Percentiles rank a stretch among this genome's conserved stretches.
Conservation (phyloP, 2,888 invertebrate genomes). For the Apamea crenata region DNA sequence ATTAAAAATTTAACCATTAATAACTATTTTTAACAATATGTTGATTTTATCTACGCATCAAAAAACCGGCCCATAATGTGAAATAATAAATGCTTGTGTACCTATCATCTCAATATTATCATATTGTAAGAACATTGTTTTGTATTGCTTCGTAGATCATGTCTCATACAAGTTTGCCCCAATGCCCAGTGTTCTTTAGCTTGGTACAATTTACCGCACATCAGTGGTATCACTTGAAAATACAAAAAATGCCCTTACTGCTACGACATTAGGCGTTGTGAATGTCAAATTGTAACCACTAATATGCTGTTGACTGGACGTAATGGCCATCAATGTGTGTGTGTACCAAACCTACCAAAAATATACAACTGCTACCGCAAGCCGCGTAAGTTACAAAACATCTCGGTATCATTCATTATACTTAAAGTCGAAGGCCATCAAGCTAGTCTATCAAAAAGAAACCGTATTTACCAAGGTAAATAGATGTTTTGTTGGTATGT, state of each 20-base stretch:
- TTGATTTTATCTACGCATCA: no score
- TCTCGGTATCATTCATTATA: not conserved
- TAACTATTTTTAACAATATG: no score
- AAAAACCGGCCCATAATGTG: no score
- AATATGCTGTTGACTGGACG: not conserved
- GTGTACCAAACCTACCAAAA: not conserved
- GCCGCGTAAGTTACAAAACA: not conserved
- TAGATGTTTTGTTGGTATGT: not conserved
- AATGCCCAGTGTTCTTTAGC: not conserved
- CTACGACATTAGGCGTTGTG: not conserved
- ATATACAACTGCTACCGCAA: not conserved
- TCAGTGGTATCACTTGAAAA: not conserved
- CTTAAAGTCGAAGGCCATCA: not conserved
- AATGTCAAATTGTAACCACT: not conserved
- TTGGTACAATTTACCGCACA: not conserved
- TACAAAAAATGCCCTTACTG: constrained; percentile 1
- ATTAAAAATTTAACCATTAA: no score
- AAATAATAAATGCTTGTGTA: not conserved
- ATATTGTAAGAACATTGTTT: not conserved
- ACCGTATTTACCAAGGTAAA: not conserved
- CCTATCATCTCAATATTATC: not conserved
- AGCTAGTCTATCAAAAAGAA: constrained; percentile 3
- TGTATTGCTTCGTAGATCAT: not conserved
- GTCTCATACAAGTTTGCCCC: not conserved
- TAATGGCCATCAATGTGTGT: not conserved